Base-by-base conservation (phyloP, 2,113 vertebrate genomes). In the Toxostoma redivivum region DNA sequence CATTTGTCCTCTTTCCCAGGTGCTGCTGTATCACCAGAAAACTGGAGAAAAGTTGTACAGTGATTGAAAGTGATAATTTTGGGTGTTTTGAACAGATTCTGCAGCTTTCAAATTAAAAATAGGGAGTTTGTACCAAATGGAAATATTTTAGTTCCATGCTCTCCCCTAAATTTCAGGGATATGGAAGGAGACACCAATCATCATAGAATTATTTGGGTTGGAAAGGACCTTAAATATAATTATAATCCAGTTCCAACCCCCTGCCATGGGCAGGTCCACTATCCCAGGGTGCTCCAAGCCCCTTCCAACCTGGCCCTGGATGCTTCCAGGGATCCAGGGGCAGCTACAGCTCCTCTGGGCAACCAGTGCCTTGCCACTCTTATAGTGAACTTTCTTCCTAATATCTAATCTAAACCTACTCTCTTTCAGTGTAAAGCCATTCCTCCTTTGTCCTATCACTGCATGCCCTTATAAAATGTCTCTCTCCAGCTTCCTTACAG, bases 91-190 rank as follows among this genome's bases (percentile, higher is more conserved):
- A 58, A 76, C 9, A 45, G 3, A 7, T 70, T 81, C 11, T 13
- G 3, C 10, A 5, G 6, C 31, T 81, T 48, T 44, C 31, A 35
- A 14, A 25, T 56, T 76, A 10, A 69, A 45, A 80, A 57, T 13
- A n/a, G 3, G 6, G 3, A 7, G 3, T 4, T 24, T 81, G 37
- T 20, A 65, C 15, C 2, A 67, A 67, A 60, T 48, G 12, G 1
- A 81, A 56, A 25, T 79, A 48, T 44, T 53, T 51, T n/a, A 31
- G 8, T 44, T 80, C 7, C 54, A 4, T 54, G 27, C 2, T 54
- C 3, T n/a, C 2, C 0, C 9, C 10, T 67, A 47, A 54, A 37
- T 65, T 7, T 65, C 15, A 5, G 11, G 27, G 1, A 13, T 37
- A 10, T 51, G 15, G 24, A 65, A 66, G 16, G 33, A 88, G 37